A percentile compares a stretch with the other conserved stretches of the same genome.
Evolutionary conservation across 1,140 invertebrate genomes (phyloP).

Genomic region (Bombyx mandarina): DNA sequence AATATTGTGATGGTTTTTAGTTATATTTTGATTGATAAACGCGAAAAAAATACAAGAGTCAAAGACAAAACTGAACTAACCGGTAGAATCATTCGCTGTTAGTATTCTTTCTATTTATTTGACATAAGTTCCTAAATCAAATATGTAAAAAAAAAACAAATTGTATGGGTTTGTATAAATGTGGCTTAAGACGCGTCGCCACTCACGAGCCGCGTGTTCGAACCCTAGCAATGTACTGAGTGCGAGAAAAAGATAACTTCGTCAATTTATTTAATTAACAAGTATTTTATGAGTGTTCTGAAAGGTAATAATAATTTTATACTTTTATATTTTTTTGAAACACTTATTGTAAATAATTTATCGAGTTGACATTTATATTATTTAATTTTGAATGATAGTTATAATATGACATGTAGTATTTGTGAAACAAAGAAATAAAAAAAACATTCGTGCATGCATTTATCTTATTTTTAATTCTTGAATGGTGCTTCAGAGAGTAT

Average conservation of each 20-base stretch:
- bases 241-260: neutral
- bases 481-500: constrained; percentile 2
- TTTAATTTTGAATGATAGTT: constrained; percentile 1
- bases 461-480: neutral
- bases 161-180: too few species aligned
- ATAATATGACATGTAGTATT: neutral
- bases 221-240: neutral
- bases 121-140: too few species aligned
- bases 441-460: constrained; percentile 1
- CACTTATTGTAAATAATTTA: neutral
- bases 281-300: neutral
- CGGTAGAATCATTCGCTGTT: too few species aligned
- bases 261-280: too few species aligned
- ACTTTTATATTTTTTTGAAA: constrained; percentile 14
- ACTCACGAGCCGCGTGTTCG: neutral
- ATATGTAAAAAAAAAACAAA: too few species aligned
- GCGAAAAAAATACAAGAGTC: too few species aligned
- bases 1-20: constrained; percentile 3
- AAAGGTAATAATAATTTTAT: constrained; percentile 7
- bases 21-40: neutral
- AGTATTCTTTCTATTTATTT: too few species aligned
- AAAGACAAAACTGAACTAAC: too few species aligned
- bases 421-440: neutral
- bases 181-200: neutral
- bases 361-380: too few species aligned